Conservation (phyloP, 2,797 vertebrate species). For the Prunella strophiata region DNA sequence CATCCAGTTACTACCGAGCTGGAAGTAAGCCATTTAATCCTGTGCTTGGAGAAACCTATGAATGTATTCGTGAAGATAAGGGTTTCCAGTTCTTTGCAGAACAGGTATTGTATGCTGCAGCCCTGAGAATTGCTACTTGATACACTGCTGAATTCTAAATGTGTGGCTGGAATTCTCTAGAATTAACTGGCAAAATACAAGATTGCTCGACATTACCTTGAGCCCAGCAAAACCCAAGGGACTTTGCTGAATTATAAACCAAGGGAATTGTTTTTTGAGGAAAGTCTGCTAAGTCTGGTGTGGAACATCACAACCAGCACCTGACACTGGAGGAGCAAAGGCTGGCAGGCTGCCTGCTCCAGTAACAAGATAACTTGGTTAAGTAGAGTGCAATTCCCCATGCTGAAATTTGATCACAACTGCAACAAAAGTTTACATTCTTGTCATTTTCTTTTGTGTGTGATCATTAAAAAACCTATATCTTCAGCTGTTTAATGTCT, state of each 20-base stretch:
- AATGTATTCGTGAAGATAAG: slow-evolving; percentile 91
- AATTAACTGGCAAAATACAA: neutral
- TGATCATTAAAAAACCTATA: neutral
- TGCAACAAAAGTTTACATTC: neutral
- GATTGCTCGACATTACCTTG: neutral
- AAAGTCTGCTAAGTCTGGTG: neutral
- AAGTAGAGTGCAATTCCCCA: neutral
- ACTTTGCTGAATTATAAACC: neutral
- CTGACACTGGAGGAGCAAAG: neutral
- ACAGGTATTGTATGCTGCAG: slow-evolving; percentile 73
- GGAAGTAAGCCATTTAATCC: slow-evolving; percentile 98
- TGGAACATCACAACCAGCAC: neutral
- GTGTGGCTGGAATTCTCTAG: neutral
- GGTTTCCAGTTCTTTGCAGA: slow-evolving; percentile 92
- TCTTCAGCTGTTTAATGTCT: neutral
- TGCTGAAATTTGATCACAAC: neutral
- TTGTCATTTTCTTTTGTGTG: neutral
- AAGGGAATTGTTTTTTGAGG: neutral
- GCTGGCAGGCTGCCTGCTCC: neutral
- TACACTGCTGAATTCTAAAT: neutral
- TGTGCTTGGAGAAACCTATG: slow-evolving; percentile 93
- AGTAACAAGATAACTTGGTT: neutral
- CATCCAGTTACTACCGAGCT: slow-evolving; percentile 93
- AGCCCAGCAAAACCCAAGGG: neutral
- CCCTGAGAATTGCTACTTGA: neutral